Base-by-base conservation (phyloP, 1,140 invertebrate species). In the Zaprionus gabonicus region DNA sequence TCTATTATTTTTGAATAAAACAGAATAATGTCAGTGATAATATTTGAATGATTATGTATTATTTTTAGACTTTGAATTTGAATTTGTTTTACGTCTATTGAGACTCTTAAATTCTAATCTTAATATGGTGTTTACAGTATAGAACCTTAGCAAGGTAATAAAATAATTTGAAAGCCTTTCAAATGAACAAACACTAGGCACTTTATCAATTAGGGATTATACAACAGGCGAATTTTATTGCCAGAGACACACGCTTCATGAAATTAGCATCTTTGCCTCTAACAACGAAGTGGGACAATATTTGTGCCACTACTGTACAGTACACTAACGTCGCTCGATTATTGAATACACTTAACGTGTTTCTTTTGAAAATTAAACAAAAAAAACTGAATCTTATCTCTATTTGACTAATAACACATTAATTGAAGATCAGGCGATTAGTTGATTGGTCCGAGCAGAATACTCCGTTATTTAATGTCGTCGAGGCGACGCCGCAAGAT, bases 401-500 rank as follows among this genome's bases (percentile, higher is more conserved):
- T 51, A 46, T 17, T 46, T 46, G n/a, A 17, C 41, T 46, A 25
- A 13, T 25, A 12, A 25, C 25, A 44, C 15, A 53, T 25, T 78
- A 72, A 20, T 20, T 76, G 38, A 88, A 90, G 27, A 88, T 63
- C 13, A 88, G 34, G 12, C 79, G 81, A 49, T 88, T 88, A 88
- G 34, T 10, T 82, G 81, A 49, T 88, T 88, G 49, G 76, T 51
- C 28, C 90, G 63, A 57, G 55, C 86, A 90, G 56, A 75, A 91
- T 15, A 57, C 71, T 0, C 69, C 73, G 13, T 72, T 67, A 55
- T 91, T 82, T 4, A 92, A 92, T 60, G 60, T 91, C 85, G 31
- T 81, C 78, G n/a, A 92, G 25, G 20, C 60, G 58, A 7, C 80
- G 77, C 0, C 77, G 66, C 44, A 93, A 92, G 64, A 97, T 95